A percentile compares a stretch with the other conserved stretches of the same genome.
phyloP scores from a whole-genome alignment of 2,888 invertebrate genomes.

The Drosophila robusta region DNA sequence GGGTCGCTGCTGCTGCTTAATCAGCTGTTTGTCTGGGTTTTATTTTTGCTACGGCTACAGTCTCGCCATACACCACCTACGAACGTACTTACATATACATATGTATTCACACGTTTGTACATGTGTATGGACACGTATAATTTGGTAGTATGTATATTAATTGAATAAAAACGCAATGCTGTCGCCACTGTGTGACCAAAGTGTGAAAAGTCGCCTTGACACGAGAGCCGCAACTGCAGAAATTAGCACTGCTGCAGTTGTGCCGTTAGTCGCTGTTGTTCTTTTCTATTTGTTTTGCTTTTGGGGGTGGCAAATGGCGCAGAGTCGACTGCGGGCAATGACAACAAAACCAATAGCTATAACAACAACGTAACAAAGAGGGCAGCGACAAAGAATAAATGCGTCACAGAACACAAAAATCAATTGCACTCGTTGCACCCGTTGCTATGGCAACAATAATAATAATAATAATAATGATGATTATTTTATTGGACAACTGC shows the following conservation, averaged over 20 bases:
- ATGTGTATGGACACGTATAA: background rate
- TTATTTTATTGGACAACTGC: background rate
- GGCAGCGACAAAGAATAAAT: constrained; percentile 33
- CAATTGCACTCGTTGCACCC: constrained; percentile 41
- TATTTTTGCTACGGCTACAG: constrained; percentile 34
- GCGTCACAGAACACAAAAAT: constrained; percentile 57
- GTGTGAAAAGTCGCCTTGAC: constrained; percentile 11
- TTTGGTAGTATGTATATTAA: constrained; percentile 17
- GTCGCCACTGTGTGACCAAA: constrained; percentile 11
- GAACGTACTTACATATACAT: background rate
- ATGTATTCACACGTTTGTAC: background rate
- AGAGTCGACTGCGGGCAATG: constrained; percentile 15
- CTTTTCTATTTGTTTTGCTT: background rate
- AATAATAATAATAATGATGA: constrained; percentile 21
- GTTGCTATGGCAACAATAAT: constrained; percentile 31
- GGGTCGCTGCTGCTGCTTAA: constrained; percentile 36
- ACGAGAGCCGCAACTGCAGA: constrained; percentile 21
- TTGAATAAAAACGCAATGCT: constrained; percentile 33
- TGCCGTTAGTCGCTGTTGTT: constrained; percentile 11
- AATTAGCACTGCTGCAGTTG: constrained; percentile 32
- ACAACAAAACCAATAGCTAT: constrained; percentile 40
- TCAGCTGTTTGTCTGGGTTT: constrained; percentile 50
- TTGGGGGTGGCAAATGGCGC: constrained; percentile 49
- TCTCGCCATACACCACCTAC: constrained; percentile 18
- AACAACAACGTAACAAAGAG: constrained; percentile 19